Conservation (phyloP, 2,797 vertebrate species). For the Danio aesculapii region DNA sequence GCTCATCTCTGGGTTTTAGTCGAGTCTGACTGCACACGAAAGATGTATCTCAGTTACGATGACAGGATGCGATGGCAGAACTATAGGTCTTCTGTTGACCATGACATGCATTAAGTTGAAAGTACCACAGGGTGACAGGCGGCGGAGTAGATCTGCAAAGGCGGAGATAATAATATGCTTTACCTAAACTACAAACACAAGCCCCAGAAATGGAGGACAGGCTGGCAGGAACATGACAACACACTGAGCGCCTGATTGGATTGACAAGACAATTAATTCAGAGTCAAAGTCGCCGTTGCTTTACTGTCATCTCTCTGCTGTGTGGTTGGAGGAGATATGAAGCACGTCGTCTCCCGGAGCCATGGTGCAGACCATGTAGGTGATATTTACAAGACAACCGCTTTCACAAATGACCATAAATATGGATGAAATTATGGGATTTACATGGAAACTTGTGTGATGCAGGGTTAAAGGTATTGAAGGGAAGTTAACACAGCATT, state of each 20-base stretch:
- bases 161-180: background rate
- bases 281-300: slow-evolving; percentile 26
- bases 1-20: slow-evolving; percentile 19
- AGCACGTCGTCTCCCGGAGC: slow-evolving; percentile 21
- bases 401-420: slow-evolving; percentile 24
- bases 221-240: slow-evolving; percentile 20
- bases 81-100: slow-evolving; percentile 19
- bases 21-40: background rate
- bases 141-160: background rate
- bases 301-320: slow-evolving; percentile 28
- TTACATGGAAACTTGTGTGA: background rate
- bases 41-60: slow-evolving; percentile 18
- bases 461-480: background rate
- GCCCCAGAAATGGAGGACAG: background rate
- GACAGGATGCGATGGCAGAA: slow-evolving; percentile 26
- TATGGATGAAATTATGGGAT: background rate
- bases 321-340: slow-evolving; percentile 28
- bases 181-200: slow-evolving; percentile 15
- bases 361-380: slow-evolving; percentile 22
- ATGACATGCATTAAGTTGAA: background rate
- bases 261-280: slow-evolving; percentile 39
- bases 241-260: slow-evolving; percentile 17
- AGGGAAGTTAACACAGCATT: background rate
- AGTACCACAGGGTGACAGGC: background rate
- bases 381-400: slow-evolving; percentile 24